Conservation (phyloP, 2,113 vertebrate genomes). For the Podarcis raffonei region DNA sequence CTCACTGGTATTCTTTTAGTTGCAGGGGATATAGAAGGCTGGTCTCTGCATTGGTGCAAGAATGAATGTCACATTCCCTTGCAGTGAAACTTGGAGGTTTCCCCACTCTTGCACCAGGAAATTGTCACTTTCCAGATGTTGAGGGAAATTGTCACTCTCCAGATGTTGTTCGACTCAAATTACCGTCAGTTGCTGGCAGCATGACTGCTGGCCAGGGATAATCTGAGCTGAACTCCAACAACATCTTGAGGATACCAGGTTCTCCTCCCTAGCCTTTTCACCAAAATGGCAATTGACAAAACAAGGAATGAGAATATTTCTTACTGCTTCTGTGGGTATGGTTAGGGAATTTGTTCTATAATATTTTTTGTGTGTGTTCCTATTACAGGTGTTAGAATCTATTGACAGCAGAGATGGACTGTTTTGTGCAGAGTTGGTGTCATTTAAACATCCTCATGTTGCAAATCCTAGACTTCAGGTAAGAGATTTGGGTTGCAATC, state of each 20-base stretch:
- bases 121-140: too few species aligned
- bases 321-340: neutral
- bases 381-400: slow-evolving; percentile 85
- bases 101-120: neutral
- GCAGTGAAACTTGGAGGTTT: neutral
- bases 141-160: neutral
- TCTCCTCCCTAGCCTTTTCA: neutral
- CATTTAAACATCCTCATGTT: slow-evolving; percentile 96
- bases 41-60: neutral
- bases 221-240: neutral
- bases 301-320: neutral
- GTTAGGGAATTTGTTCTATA: neutral
- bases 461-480: slow-evolving; percentile 96
- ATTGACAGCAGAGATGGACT: slow-evolving; percentile 87
- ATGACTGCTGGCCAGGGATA: neutral
- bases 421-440: slow-evolving; percentile 89
- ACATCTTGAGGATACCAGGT: neutral
- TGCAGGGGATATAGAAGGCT: neutral
- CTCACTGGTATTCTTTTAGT: neutral
- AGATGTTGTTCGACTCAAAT: neutral
- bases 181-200: neutral
- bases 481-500: neutral
- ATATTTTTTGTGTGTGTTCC: neutral
- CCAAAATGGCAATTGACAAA: neutral
- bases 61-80: neutral